phyloP scores from a whole-genome alignment of 2,797 vertebrate genomes.

The Tragopan temminckii region DNA sequence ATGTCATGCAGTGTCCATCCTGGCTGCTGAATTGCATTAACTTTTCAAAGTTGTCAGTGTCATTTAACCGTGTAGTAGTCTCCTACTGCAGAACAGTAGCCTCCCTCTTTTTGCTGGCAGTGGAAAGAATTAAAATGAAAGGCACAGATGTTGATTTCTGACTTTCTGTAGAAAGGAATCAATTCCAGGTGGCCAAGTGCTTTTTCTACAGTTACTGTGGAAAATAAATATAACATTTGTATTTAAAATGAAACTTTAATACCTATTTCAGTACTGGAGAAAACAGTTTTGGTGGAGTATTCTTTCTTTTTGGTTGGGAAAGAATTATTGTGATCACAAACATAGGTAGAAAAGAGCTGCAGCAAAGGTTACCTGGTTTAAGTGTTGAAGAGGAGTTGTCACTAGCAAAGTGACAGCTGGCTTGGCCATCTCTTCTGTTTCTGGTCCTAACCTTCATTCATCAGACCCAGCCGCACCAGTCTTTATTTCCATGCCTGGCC shows the following conservation, averaged over 20 bases:
- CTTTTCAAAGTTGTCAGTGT: neutral
- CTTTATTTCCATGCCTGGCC: neutral
- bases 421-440: neutral
- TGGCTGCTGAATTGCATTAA: neutral
- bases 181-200: neutral
- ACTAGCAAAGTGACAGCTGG: neutral
- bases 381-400: neutral
- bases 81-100: neutral
- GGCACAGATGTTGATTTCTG: neutral
- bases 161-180: neutral
- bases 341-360: fast-evolving
- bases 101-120: neutral
- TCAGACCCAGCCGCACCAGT: neutral
- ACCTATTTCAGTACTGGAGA: neutral
- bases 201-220: neutral
- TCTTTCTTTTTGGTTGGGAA: neutral
- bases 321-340: neutral
- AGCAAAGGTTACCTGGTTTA: neutral
- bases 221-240: neutral
- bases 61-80: neutral
- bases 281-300: neutral
- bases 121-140: neutral
- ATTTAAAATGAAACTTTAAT: neutral
- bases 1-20: neutral
- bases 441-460: neutral